Base-by-base conservation (phyloP, 2,113 vertebrate species). In the Zeus faber region DNA sequence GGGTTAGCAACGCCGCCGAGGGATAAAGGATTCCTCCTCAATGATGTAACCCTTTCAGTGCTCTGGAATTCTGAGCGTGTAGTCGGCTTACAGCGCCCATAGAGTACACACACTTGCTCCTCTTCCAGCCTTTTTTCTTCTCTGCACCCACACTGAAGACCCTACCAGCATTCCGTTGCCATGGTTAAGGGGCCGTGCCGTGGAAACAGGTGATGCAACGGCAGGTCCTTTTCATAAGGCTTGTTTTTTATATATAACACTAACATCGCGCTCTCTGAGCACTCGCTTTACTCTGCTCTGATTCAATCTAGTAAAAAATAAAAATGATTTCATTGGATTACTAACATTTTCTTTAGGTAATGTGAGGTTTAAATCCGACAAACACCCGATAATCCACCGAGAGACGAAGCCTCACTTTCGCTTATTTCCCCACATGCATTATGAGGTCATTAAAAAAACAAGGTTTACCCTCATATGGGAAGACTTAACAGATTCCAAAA, bases 131-230 rank as follows among this genome's bases (percentile, higher is more conserved):
- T 37, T 5, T n/a, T 37, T 14, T 37, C 74, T 82, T 70, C 59
- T 77, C 73, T 71, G 64, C 78, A 58, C 77, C 72, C 76, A 82
- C 78, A 75, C 20, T 65, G 62, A 71, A 52, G 39, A 74, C 71
- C 77, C 63, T 70, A 72, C 65, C 49, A 24, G 72, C 81, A 82
- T 84, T 73, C 72, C 44, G 82, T 87, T 85, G 62, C 85, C 76
- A 87, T 85, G 82, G 80, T 25, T 56, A 85, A 81, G 62, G 63
- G 73, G 66, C 65, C 41, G 39, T 71, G 62, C 62, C 16, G 45
- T 75, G 54, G 72, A 80, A 81, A 75, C 80, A 84, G 76, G 76
- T 83, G 78, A 84, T 75, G 76, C 78, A 84, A 83, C 70, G 76
- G 18, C 7, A 23, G 17, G 21, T 43, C 48, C 57, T 29, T 60